Evolutionary conservation across 1,140 invertebrate genomes (phyloP).

Genomic region (Pararge aegeria): DNA sequence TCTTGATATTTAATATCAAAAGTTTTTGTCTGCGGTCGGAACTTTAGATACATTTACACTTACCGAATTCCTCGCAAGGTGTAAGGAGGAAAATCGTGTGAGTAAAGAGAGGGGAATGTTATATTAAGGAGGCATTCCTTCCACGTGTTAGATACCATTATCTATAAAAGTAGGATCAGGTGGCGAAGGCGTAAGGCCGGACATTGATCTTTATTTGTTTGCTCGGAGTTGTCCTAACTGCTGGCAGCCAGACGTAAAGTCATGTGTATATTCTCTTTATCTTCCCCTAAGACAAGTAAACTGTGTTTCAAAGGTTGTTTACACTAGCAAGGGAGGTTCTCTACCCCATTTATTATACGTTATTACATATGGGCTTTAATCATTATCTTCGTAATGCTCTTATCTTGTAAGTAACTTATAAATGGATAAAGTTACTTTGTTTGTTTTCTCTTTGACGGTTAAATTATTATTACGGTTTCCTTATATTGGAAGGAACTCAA

Average conservation of each 20-base stretch:
- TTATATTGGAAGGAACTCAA: no score
- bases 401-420: background rate
- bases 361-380: conserved; percentile 6
- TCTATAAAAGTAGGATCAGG: conserved; percentile 40
- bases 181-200: conserved; percentile 40
- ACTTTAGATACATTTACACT: background rate
- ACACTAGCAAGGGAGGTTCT: conserved; percentile 18
- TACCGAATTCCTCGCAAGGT: background rate
- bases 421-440: background rate
- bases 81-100: background rate
- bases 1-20: conserved; percentile 12
- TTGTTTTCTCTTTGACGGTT: background rate
- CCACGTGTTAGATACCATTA: conserved; percentile 4
- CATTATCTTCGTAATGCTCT: background rate
- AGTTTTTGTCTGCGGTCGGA: conserved; percentile 9
- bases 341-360: conserved; percentile 6
- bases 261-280: conserved; percentile 40
- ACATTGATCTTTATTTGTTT: conserved; percentile 60
- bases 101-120: conserved; percentile 1
- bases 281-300: conserved; percentile 35
- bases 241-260: conserved; percentile 30
- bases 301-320: conserved; percentile 34
- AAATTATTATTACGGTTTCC: background rate
- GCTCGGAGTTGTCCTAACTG: conserved; percentile 29
- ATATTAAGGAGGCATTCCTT: conserved; percentile 5